These are phyloP conservation scores for Deilephila porcellus DNA, from an alignment of 2,888 invertebrate species.

Conservation along the genomic window DNA sequence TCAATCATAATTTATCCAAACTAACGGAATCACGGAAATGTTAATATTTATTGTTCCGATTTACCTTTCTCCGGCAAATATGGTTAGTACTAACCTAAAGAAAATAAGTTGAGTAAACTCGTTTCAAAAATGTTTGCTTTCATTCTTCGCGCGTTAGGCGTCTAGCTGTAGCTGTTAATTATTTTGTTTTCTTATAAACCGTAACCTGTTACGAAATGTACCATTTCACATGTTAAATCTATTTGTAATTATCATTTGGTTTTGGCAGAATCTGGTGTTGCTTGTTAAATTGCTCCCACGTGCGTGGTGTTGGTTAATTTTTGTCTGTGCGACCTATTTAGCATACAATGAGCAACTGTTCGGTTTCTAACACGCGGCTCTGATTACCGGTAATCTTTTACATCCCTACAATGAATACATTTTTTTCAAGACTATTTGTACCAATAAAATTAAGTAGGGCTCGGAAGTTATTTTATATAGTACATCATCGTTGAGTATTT, in stretches of 20 bases:
- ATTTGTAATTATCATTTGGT: slow-evolving; percentile 44
- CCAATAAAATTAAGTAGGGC: not conserved
- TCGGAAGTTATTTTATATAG: no score
- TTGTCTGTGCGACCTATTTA: slow-evolving; percentile 49
- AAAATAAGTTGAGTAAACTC: slow-evolving; percentile 31
- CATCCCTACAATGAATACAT: slow-evolving; percentile 29
- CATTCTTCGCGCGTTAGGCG: slow-evolving; percentile 29
- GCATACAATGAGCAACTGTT: slow-evolving; percentile 54
- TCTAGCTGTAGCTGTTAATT: slow-evolving; percentile 28
- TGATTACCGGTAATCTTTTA: slow-evolving; percentile 54
- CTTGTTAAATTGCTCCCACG: slow-evolving; percentile 46
- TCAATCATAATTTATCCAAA: not conserved
- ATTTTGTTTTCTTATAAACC: slow-evolving; percentile 31
- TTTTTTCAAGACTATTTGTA: slow-evolving; percentile 4
- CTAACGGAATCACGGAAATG: not conserved
- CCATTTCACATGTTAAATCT: slow-evolving; percentile 35
- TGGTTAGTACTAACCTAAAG: slow-evolving; percentile 15
- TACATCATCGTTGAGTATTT: no score
- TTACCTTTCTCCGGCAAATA: slow-evolving; percentile 18
- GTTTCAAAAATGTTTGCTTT: slow-evolving; percentile 32
- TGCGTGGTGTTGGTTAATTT: slow-evolving; percentile 42
- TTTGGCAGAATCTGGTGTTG: slow-evolving; percentile 48
- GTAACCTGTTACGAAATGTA: slow-evolving; percentile 29
- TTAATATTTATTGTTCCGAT: slow-evolving; percentile 12
- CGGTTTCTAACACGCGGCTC: slow-evolving; percentile 49